Conservation (phyloP, 2,888 invertebrate genomes). For the Dysmachus trigonus region DNA sequence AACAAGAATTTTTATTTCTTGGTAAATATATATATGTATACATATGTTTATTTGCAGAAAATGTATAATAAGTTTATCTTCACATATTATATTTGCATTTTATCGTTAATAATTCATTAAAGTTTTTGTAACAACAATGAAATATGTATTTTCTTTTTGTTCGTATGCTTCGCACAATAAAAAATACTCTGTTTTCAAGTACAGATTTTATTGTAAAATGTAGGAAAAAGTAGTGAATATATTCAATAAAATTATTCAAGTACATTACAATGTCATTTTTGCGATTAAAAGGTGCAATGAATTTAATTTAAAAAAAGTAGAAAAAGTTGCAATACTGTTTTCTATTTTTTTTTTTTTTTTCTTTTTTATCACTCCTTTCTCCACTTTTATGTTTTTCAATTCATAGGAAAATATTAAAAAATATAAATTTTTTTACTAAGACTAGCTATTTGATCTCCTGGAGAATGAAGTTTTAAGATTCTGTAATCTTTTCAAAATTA, state of each 20-base stretch:
- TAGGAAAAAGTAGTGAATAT: neutral
- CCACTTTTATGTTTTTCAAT: neutral
- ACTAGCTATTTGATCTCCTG: slow-evolving; percentile 3
- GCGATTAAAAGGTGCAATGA: neutral
- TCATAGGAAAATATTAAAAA: slow-evolving; percentile 32
- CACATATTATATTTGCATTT: neutral
- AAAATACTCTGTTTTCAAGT: neutral
- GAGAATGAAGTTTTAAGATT: neutral
- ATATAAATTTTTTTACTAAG: slow-evolving; percentile 13
- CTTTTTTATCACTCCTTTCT: neutral
- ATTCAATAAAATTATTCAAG: neutral
- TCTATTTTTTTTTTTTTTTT: neutral
- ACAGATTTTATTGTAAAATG: neutral
- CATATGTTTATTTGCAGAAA: neutral
- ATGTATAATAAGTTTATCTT: neutral
- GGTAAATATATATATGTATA: neutral
- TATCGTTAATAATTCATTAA: neutral
- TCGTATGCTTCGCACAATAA: neutral
- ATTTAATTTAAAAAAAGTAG: neutral
- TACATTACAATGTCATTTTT: neutral
- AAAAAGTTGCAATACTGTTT: slow-evolving; percentile 4
- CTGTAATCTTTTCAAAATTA: neutral
- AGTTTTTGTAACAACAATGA: neutral
- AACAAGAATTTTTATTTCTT: neutral
- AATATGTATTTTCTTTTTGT: neutral